Evolutionary conservation across 2,797 vertebrate genomes (phyloP), one percentile per base, ranked within the genome.

Genomic region (Myioborus melanocephalus): DNA sequence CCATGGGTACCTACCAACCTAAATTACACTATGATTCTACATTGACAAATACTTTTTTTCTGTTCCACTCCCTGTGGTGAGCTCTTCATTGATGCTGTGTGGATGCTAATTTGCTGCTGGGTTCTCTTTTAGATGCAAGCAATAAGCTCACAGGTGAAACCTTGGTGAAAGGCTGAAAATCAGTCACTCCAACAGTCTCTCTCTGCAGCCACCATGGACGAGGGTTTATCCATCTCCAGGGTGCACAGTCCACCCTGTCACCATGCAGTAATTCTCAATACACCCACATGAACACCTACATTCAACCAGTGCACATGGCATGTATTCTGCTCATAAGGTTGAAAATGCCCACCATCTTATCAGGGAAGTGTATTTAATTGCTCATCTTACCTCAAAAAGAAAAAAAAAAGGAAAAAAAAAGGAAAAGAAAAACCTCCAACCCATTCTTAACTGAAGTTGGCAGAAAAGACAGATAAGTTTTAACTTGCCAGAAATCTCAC

Each of bases 401-500:
- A 4, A 26, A 3, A 23, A 0, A 23, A 5, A 12, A 32, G 39
- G 5, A 4, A 10, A 7, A 12, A 30, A 14, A 24, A n/a, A 8
- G 12, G 11, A 22, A 39, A 39, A 39, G 13, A 39, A 39, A 39
- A 10, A 1, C 6, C 18, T 64, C 18, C n/a, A 46, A 49, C 6
- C 60, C 24, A 83, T 83, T 81, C 66, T 78, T 90, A 84, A 93
- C 30, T 59, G 73, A 90, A 93, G 43, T 24, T 96, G 90, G 92
- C 80, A 95, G 50, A 90, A 94, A 72, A 71, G 24, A 69, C 55
- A 81, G 66, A 22, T 83, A 91, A 76, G 92, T 96, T 89, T 90
- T 92, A 96, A 91, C 94, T 87, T 43, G 34, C 46, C 70, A 70
- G 47, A 91, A 85, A 95, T 89, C 87, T 90, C 89, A 65, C 83